Evolutionary conservation across 2,797 vertebrate genomes (phyloP).

Genomic region (Anguilla anguilla): DNA sequence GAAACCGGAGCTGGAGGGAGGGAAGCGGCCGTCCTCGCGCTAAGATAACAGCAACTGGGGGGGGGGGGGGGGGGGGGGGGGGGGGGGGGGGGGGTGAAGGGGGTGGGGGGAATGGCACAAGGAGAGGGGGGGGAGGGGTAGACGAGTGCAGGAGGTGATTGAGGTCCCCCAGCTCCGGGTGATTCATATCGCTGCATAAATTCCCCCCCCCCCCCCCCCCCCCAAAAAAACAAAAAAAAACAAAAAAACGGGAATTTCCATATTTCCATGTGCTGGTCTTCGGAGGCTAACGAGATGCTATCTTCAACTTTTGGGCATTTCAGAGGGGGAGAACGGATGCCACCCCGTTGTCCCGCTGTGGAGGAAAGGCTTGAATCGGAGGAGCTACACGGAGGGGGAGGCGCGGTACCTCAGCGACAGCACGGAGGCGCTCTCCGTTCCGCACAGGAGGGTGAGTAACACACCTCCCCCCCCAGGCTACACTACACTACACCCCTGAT

Average conservation of each 20-base stretch:
- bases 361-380: slow-evolving; percentile 68
- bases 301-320: slow-evolving; percentile 13
- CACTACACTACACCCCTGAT: not conserved
- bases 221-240: no score
- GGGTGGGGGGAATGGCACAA: not conserved
- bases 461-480: not conserved
- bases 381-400: slow-evolving; percentile 76
- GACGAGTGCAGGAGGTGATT: slow-evolving; percentile 28
- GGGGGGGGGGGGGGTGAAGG: not conserved
- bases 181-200: no score
- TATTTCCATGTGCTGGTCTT: not conserved
- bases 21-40: slow-evolving; percentile 22
- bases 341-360: slow-evolving; percentile 53
- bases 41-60: slow-evolving; percentile 4
- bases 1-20: slow-evolving; percentile 49
- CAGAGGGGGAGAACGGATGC: slow-evolving; percentile 58
- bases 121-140: slow-evolving; percentile 16
- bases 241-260: slow-evolving; percentile 2
- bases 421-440: slow-evolving; percentile 58
- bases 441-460: slow-evolving; percentile 64
- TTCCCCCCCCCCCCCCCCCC: no score
- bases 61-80: slow-evolving; percentile 24
- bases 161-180: slow-evolving; percentile 20
- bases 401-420: slow-evolving; percentile 59
- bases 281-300: slow-evolving; percentile 25